Percentiles rank a stretch among this genome's conserved stretches.
Evolutionary conservation across 2,113 vertebrate species (phyloP).

Genomic region (Ochotona princeps): DNA sequence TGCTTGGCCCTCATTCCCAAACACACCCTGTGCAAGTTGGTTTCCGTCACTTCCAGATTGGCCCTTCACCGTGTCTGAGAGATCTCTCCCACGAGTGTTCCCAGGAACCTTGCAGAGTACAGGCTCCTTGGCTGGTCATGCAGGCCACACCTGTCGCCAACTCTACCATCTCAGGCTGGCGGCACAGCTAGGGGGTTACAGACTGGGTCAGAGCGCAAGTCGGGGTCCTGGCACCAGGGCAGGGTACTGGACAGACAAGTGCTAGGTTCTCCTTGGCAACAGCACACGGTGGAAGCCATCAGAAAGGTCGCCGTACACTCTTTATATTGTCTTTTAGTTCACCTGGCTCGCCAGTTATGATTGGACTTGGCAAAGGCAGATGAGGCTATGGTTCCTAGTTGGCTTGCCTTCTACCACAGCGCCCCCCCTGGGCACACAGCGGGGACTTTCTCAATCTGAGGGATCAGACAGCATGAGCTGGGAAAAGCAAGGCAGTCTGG

Average conservation of each 20-base stretch:
- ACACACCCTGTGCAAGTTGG: background rate
- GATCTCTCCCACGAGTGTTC: background rate
- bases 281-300: too few relatives aligned
- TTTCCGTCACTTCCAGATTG: background rate
- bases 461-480: background rate
- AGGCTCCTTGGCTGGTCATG: background rate
- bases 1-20: background rate
- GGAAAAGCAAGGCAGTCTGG: background rate
- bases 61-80: background rate
- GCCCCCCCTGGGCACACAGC: background rate
- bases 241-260: background rate
- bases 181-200: background rate
- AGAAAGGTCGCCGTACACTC: too few relatives aligned
- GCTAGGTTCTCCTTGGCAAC: background rate
- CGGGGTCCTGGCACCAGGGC: background rate
- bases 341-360: background rate
- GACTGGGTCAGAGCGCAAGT: background rate
- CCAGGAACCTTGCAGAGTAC: background rate
- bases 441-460: too few relatives aligned
- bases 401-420: fast-evolving
- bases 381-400: background rate
- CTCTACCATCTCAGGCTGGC: background rate
- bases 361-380: background rate
- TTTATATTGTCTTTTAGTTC: background rate
- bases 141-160: too few relatives aligned